phyloP scores from a whole-genome alignment of 2,888 invertebrate species.

The Trimorus sp. region DNA sequence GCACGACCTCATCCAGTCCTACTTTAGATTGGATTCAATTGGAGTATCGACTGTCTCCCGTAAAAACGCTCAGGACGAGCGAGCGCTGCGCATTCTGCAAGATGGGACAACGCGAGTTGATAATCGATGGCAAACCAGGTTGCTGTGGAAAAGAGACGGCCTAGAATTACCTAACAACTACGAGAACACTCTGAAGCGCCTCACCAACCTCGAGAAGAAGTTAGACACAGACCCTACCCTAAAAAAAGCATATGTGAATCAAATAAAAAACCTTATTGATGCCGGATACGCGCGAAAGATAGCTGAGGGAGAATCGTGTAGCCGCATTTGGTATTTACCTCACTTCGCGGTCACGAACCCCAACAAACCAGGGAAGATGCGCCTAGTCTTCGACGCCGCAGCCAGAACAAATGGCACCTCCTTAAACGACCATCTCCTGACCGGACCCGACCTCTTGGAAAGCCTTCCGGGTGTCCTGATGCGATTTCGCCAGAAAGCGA shows the following conservation, averaged over 20 bases:
- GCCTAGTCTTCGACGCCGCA: slow-evolving; percentile 74
- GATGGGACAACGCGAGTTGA: not conserved
- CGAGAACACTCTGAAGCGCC: slow-evolving; percentile 4
- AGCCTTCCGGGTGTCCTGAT: slow-evolving; percentile 74
- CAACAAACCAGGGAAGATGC: slow-evolving; percentile 70
- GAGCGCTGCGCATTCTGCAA: slow-evolving; percentile 9
- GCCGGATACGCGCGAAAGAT: slow-evolving; percentile 31
- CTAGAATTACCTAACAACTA: slow-evolving; percentile 11
- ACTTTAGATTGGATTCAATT: slow-evolving; percentile 23
- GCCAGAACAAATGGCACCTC: slow-evolving; percentile 60
- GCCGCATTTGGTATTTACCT: slow-evolving; percentile 39
- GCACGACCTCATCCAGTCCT: not conserved
- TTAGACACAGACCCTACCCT: slow-evolving; percentile 27
- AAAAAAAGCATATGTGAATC: slow-evolving; percentile 13
- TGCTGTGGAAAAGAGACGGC: slow-evolving; percentile 41
- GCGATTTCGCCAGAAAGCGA: slow-evolving; percentile 73
- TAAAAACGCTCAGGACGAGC: slow-evolving; percentile 13
- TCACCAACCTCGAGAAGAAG: slow-evolving; percentile 31
- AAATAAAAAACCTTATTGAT: slow-evolving; percentile 29
- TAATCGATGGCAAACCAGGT: slow-evolving; percentile 32
- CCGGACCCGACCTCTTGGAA: slow-evolving; percentile 73
- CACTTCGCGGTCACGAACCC: slow-evolving; percentile 53
- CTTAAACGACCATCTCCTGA: slow-evolving; percentile 64
- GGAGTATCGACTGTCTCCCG: not conserved
- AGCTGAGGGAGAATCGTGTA: not conserved